phyloP scores from a whole-genome alignment of 2,113 vertebrate species.

The Odocoileus hemionus region DNA sequence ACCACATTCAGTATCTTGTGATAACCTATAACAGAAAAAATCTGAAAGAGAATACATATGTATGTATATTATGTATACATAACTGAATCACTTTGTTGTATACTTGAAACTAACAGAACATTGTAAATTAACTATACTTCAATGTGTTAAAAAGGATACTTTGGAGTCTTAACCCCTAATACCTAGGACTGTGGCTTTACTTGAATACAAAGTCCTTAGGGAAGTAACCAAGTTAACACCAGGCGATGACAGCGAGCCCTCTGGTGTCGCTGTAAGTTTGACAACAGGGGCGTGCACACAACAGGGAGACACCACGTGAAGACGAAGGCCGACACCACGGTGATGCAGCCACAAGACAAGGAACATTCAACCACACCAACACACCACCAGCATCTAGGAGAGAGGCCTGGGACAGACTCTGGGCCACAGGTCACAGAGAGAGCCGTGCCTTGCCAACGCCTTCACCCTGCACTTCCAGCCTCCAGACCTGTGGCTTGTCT shows the following conservation, averaged over 20 bases:
- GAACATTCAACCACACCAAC: not conserved
- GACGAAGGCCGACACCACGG: not conserved
- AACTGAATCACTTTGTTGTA: not conserved
- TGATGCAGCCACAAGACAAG: not conserved
- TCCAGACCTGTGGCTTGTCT: not conserved
- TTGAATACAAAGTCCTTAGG: not conserved
- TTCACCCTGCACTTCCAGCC: not conserved
- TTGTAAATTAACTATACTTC: not conserved
- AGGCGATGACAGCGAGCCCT: not conserved
- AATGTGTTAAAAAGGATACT: not conserved
- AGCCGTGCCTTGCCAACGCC: accelerated
- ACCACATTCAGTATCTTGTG: not conserved
- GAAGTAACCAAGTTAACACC: not conserved
- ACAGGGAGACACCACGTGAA: not conserved
- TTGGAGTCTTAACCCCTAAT: not conserved
- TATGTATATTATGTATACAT: not conserved
- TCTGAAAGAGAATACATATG: not conserved
- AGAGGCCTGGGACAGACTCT: not conserved
- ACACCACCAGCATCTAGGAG: not conserved
- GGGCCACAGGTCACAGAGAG: not conserved
- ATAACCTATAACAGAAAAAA: not conserved
- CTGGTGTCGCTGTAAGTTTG: not conserved
- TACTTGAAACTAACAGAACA: not conserved
- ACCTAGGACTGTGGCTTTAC: not conserved
- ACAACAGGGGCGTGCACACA: not conserved